Conservation (phyloP, 2,797 vertebrate genomes). For the Myotis pilosus region DNA sequence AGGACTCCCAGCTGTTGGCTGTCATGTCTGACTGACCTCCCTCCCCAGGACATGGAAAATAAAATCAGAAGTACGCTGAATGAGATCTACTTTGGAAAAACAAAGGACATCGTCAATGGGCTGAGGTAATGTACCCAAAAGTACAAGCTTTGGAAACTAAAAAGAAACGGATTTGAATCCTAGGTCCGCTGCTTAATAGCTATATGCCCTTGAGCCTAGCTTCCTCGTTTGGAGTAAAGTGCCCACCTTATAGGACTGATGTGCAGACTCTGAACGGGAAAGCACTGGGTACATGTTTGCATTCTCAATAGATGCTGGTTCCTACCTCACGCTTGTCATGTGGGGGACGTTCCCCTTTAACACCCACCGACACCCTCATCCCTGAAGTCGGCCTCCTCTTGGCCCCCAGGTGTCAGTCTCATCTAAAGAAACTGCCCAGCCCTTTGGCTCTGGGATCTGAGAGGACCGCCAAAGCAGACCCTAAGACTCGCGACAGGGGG, state of each 20-base stretch:
- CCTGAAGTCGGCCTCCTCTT: not conserved
- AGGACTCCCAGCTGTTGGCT: not conserved
- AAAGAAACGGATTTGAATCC: not conserved
- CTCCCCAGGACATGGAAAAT: conserved; percentile 97
- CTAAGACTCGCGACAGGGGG: rapidly evolving
- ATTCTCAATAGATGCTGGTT: rapidly evolving
- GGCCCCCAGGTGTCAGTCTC: not conserved
- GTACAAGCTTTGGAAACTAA: not conserved
- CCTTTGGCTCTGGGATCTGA: not conserved
- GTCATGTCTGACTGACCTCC: not conserved
- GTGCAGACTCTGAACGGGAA: rapidly evolving
- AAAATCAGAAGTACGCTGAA: conserved; percentile 99
- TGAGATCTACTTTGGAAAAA: conserved; percentile 99
- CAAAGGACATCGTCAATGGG: conserved; percentile 99
- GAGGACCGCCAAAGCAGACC: not conserved
- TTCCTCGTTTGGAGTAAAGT: not conserved
- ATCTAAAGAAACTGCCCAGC: no score
- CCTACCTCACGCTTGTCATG: not conserved
- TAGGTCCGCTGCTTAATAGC: not conserved
- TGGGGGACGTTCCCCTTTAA: not conserved
- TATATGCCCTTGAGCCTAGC: not conserved
- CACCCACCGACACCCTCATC: not conserved
- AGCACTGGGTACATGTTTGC: rapidly evolving
- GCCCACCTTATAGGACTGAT: rapidly evolving
- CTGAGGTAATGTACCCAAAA: conserved; percentile 89